A percentile compares a stretch with the other conserved stretches of the same genome.
phyloP scores from a whole-genome alignment of 2,888 invertebrate genomes.

The Villa cingulata region DNA sequence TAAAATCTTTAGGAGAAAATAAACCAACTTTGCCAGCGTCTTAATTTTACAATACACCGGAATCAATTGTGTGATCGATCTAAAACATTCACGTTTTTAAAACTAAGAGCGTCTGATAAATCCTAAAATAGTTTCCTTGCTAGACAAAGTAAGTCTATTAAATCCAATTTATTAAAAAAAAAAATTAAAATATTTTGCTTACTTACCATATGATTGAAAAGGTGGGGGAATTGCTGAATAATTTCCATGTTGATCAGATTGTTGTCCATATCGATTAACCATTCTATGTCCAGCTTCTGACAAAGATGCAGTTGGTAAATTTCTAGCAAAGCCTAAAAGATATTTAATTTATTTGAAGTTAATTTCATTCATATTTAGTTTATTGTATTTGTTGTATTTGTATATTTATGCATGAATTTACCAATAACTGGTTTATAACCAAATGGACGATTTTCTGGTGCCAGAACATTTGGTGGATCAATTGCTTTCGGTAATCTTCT shows the following conservation, averaged over 20 bases:
- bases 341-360: background rate
- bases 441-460: constrained; percentile 61
- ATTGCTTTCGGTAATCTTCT: constrained; percentile 48
- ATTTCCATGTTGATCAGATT: constrained; percentile 16
- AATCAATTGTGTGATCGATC: too few relatives aligned
- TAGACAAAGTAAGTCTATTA: too few relatives aligned
- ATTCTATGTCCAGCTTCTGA: constrained; percentile 60
- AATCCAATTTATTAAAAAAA: too few relatives aligned
- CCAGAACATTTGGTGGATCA: constrained; percentile 62
- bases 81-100: too few relatives aligned
- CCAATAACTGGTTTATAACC: constrained; percentile 70
- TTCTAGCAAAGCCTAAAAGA: constrained; percentile 46
- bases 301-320: constrained; percentile 49
- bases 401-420: constrained; percentile 28
- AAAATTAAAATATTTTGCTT: background rate
- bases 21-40: too few relatives aligned
- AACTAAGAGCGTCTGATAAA: too few relatives aligned
- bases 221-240: constrained; percentile 25
- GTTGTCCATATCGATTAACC: constrained; percentile 43
- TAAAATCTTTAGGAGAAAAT: too few relatives aligned
- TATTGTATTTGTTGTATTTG: too few relatives aligned
- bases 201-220: constrained; percentile 11
- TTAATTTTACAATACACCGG: too few relatives aligned
- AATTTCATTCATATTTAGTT: background rate
- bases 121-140: too few relatives aligned